Evolutionary conservation across 2,113 vertebrate species (phyloP), one percentile per base, ranked within the genome.

Genomic region (Chaetodon auriga): DNA sequence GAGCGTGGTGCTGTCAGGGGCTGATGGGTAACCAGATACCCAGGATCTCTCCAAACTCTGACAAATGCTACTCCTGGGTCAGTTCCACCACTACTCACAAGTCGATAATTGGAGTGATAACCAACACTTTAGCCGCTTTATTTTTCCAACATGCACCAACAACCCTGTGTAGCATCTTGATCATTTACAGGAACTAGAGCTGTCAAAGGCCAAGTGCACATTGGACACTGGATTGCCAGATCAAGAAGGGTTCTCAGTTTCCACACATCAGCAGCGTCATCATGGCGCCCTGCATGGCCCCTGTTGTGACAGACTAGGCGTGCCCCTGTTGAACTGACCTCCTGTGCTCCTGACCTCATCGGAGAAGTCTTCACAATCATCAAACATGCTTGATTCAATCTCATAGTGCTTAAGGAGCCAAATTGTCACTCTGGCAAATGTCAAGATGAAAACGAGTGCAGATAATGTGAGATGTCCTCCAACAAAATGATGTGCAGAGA

Each of bases 1-100:
- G 75, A 65, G 75, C 61, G 61, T 60, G 53, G 18, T 58, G 54
- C 53, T 68, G 65, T 78, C 65, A 70, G 49, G 84, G 82, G 65
- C 68, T 78, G 64, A 70, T 46, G 71, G 65, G 61, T 78, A 82
- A 74, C 68, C 69, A 73, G 76, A 72, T 35, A 53, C 0, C 5
- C 41, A 38, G 66, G 30, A 54, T 75, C 68, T 71, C 63, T 19
- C 38, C 61, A 58, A 71, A 75, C 62, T 46, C 53, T 30, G 38
- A 80, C 63, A 68, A 70, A 84, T 11, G 58, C 64, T 23, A n/a
- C 60, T 36, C 64, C 21, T 53, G 19, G 70, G 35, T 62, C 61
- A 62, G 54, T 10, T 73, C 35, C 64, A 72, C 48, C 41, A 8
- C 54, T 11, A 43, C 55, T 54, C 57, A 57, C 18, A 62, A 10